Percentiles rank a stretch among this genome's conserved stretches.
Conservation (phyloP, 35 echinoderm and acorn worm genomes). For the Acanthaster planci region DNA sequence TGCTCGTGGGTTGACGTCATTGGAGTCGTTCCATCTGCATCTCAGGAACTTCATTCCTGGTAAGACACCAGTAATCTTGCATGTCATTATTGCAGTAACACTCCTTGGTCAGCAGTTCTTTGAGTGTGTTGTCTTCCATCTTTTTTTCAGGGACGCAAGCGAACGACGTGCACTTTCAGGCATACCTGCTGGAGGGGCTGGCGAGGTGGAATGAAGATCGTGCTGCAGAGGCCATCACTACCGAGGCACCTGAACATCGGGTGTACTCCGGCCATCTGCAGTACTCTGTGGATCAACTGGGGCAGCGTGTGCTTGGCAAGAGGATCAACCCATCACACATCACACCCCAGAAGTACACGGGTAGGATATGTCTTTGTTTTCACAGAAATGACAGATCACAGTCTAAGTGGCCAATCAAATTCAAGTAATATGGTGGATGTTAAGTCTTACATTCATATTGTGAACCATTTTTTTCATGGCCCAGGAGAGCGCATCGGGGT, state of each 20-base stretch:
- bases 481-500: slow-evolving; percentile 77
- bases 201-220: slow-evolving; percentile 50
- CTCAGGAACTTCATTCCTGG: slow-evolving; percentile 65
- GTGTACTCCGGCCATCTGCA: slow-evolving; percentile 12
- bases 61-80: not conserved
- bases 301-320: slow-evolving; percentile 22
- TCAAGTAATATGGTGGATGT: not conserved
- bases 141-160: slow-evolving; percentile 46
- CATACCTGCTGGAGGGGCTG: slow-evolving; percentile 65
- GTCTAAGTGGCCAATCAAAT: not conserved
- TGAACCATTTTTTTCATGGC: not conserved
- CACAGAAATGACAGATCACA: too few relatives aligned
- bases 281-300: slow-evolving; percentile 16
- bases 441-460: not conserved
- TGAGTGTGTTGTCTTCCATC: not conserved
- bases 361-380: not conserved
- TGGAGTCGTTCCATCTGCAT: slow-evolving; percentile 81
- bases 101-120: too few relatives aligned
- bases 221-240: not conserved
- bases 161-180: slow-evolving; percentile 62
- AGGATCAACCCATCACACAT: slow-evolving; percentile 29
- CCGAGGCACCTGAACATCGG: not conserved
- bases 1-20: slow-evolving; percentile 64
- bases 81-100: too few relatives aligned
- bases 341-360: slow-evolving; percentile 7